phyloP scores from a whole-genome alignment of 2,113 vertebrate species.

The Clinocottus analis region DNA sequence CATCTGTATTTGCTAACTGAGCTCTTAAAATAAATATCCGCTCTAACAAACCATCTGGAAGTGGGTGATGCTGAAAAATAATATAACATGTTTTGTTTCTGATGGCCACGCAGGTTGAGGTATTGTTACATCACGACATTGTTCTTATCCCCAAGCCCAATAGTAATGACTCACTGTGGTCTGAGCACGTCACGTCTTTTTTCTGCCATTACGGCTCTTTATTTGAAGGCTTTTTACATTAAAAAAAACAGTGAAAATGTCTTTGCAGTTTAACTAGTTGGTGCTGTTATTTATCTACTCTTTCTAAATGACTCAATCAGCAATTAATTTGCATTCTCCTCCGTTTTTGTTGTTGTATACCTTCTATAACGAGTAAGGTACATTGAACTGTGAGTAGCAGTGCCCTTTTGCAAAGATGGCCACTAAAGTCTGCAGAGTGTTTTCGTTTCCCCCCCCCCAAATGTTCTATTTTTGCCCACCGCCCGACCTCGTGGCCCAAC shows the following conservation, averaged over 20 bases:
- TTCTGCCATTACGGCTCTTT: constrained; percentile 8
- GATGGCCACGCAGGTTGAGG: not conserved
- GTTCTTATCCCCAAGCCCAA: not conserved
- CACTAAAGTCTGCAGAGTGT: not conserved
- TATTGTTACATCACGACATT: not conserved
- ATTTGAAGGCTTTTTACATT: not conserved
- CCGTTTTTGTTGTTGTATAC: not conserved
- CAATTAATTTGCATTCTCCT: not conserved
- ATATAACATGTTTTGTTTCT: not conserved
- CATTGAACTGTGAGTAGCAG: not conserved
- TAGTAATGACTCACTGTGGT: not conserved
- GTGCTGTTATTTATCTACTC: constrained; percentile 3
- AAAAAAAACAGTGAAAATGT: not conserved
- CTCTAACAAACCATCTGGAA: not conserved
- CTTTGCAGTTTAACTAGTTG: constrained; percentile 3
- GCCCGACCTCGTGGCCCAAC: constrained; percentile 12
- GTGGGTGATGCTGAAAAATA: not conserved
- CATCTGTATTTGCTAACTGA: not conserved
- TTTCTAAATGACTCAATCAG: not conserved
- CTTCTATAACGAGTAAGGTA: not conserved
- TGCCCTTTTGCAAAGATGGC: not conserved
- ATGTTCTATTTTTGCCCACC: constrained; percentile 33
- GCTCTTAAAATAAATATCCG: not conserved
- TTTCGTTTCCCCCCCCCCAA: constrained; percentile 22
- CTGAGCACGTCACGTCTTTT: not conserved